These are phyloP conservation scores for Anisognathus igniventris DNA, from an alignment of 2,797 vertebrate species.

Conservation along the genomic window DNA sequence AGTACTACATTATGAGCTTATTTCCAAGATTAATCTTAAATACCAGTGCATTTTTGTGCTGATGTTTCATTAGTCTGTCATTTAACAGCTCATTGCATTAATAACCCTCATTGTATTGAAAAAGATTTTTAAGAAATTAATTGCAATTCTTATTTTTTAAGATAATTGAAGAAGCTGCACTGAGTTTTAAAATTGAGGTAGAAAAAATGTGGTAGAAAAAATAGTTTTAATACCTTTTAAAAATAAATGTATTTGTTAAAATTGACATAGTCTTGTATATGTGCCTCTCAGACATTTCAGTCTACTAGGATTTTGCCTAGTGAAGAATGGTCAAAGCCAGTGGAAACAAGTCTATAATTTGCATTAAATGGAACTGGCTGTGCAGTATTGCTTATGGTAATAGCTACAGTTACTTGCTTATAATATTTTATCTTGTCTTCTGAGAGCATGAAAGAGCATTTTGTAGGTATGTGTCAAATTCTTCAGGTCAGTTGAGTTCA, in stretches of 20 bases:
- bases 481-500: conserved; percentile 17
- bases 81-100: background rate
- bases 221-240: background rate
- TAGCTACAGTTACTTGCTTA: conserved; percentile 7
- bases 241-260: background rate
- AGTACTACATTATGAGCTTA: background rate
- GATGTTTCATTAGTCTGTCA: background rate
- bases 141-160: background rate
- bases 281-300: background rate
- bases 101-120: background rate
- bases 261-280: background rate
- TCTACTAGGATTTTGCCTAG: background rate
- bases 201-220: background rate
- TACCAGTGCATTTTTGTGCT: background rate
- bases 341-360: conserved; percentile 21
- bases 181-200: background rate
- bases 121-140: background rate
- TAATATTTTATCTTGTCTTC: conserved; percentile 24
- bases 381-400: background rate
- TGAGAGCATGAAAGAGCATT: background rate
- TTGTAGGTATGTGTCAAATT: conserved; percentile 4
- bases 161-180: background rate
- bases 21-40: background rate
- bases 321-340: background rate
- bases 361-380: background rate